phyloP scores from a whole-genome alignment of 1,140 invertebrate genomes.

The Rhynchophorus ferrugineus region DNA sequence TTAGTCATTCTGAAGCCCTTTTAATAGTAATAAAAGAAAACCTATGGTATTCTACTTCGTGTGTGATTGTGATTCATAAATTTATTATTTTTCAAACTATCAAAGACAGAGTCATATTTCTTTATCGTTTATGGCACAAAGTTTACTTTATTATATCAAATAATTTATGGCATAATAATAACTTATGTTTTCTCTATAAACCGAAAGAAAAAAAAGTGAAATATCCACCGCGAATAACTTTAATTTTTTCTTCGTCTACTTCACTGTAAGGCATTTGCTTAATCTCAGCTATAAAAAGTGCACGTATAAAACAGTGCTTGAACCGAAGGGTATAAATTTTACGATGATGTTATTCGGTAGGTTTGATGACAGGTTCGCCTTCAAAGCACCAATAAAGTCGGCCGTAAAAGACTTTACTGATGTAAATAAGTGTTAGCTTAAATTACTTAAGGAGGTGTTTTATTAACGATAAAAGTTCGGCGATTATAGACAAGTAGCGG shows the following conservation, averaged over 20 bases:
- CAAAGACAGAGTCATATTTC: too few relatives aligned
- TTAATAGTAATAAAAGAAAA: too few relatives aligned
- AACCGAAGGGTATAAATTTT: background rate
- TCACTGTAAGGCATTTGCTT: background rate
- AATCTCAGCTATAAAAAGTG: background rate
- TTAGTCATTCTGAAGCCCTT: too few relatives aligned
- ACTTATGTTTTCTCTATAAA: too few relatives aligned
- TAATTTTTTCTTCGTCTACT: background rate
- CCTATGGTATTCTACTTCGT: too few relatives aligned
- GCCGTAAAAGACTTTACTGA: background rate
- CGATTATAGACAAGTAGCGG: background rate
- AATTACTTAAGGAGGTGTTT: background rate
- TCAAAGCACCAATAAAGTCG: background rate
- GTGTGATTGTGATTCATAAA: too few relatives aligned
- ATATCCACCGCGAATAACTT: too few relatives aligned
- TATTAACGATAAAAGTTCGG: background rate
- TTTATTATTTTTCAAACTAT: too few relatives aligned
- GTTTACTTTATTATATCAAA: too few relatives aligned
- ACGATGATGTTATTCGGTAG: background rate
- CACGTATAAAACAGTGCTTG: background rate
- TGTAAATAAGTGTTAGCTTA: background rate
- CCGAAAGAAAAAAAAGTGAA: too few relatives aligned
- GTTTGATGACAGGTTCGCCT: background rate
- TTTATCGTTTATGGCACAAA: too few relatives aligned
- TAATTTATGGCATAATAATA: too few relatives aligned